Evolutionary conservation across 2,797 vertebrate species (phyloP), one percentile per base, ranked within the genome.

Genomic region (Vipera latastei): DNA sequence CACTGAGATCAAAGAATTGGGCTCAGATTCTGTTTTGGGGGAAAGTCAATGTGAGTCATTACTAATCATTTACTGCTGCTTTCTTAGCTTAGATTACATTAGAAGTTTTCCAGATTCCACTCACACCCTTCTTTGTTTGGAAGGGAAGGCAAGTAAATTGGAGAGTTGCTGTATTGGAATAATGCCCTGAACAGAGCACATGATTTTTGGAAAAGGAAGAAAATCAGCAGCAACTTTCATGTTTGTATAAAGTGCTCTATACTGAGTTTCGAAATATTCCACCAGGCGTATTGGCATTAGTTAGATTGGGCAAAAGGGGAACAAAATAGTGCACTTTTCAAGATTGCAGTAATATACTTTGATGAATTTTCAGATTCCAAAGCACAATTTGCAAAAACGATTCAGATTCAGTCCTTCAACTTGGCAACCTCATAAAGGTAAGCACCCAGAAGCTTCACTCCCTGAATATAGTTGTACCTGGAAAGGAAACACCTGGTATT

Each of bases 391-490:
- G 2, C 18, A 28, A 89, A 56, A 91, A 73, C 5, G 3, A 56
- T 25, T 51, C 18, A n/a, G 78, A 28, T 56, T 97, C 95, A 97
- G 90, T 98, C 94, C 97, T 99, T 95, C 93, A 98, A 96, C 96
- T 97, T 98, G 73, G 99, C 99, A 85, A 99, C 98, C 96, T 99
- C 99, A 44, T 99, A 97, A 95, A 99, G 98, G 96, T 99, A 99
- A 0, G 99, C 99, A 0, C 98, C 98, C 95, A 99, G 97, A 98
- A 99, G 97, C 97, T 99, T 99, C 95, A 96, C 98, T 4, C 99
- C 99, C 92, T 99, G 98, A 92, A 99, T 97, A 96, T 99, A 99
- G 97, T 99, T 99, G 90, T 95, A 96, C 96, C 99, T 99, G 96
- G 91, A 97, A 96, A 97, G 94, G 1, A 96, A 0, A 92, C 89